phyloP scores from a whole-genome alignment of 2,113 vertebrate species.

The Ondatra zibethicus region DNA sequence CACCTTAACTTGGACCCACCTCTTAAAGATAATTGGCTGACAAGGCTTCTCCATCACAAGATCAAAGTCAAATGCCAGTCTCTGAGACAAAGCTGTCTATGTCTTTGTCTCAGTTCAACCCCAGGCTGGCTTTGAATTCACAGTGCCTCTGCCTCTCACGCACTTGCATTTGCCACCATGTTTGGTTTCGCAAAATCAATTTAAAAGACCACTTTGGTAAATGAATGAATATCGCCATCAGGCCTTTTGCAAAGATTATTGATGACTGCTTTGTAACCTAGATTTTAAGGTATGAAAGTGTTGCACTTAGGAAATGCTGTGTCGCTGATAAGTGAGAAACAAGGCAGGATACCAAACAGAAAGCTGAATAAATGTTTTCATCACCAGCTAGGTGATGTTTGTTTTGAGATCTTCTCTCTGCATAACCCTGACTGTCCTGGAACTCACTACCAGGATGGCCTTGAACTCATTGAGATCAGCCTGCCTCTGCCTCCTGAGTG shows the following conservation, averaged over 20 bases:
- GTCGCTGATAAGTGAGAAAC: background rate
- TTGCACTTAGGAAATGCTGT: background rate
- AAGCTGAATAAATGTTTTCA: background rate
- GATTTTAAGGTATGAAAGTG: background rate
- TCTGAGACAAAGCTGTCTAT: background rate
- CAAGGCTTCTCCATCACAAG: too few relatives aligned
- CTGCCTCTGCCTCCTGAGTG: too few relatives aligned
- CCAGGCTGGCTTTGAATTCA: background rate
- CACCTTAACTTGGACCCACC: too few relatives aligned
- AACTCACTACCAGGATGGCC: background rate
- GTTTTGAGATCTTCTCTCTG: background rate
- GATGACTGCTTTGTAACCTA: background rate
- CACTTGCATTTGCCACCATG: background rate
- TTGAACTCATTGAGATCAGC: too few relatives aligned
- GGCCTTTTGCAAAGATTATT: background rate
- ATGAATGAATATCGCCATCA: background rate
- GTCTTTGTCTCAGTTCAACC: background rate
- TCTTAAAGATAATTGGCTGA: too few relatives aligned
- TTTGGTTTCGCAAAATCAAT: background rate
- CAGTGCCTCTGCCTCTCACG: too few relatives aligned
- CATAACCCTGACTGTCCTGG: background rate
- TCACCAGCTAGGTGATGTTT: background rate
- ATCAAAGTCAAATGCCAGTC: background rate
- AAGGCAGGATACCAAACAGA: background rate
- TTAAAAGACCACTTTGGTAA: background rate